Base-by-base conservation (phyloP, 2,113 vertebrate species). In the Nansenia antarctica region DNA sequence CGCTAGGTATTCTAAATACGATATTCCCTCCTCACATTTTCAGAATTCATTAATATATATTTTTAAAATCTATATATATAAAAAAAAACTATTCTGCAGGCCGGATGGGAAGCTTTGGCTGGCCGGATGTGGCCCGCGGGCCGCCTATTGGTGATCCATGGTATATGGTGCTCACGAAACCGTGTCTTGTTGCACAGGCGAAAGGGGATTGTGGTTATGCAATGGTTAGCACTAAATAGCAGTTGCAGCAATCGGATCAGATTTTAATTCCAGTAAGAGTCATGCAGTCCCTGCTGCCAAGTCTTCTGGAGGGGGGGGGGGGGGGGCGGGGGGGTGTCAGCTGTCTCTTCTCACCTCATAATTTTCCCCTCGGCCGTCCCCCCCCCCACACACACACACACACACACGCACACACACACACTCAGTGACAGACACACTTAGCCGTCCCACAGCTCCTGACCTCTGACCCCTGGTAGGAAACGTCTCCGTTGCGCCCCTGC, bases 141-240 rank as follows among this genome's bases (percentile, higher is more conserved):
- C 14, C 9, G 37, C 37, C 37, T 39, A 39, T 9, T 39, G 37
- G 37, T 39, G 37, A 39, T 14, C 11, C 37, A 2, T 11, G 37
- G 14, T 39, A n/a, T n/a, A n/a, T n/a, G n/a, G n/a, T 49, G 45
- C 20, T 22, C n/a, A 39, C 35, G 14, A 49, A 22, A 14, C 9
- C n/a, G 7, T 49, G n/a, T n/a, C 20, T 18, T 72, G 70, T 18
- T 72, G 70, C 45, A 66, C 69, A 72, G 72, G 45, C 53, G 65
- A 77, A n/a, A n/a, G 68, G 37, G 53, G 49, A 69, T 60, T 74
- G 70, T 77, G 68, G 27, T 47, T 60, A 60, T 62, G 52, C 65
- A 68, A 60, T 53, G n/a, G n/a, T 12, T 7, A 26, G 7, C 34
- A 60, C 65, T 32, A 47, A 29, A 65, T 57, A 22, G 62, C 15